These are phyloP conservation scores for Tachysurus vachellii DNA, from an alignment of 2,113 vertebrate species.

Conservation along the genomic window DNA sequence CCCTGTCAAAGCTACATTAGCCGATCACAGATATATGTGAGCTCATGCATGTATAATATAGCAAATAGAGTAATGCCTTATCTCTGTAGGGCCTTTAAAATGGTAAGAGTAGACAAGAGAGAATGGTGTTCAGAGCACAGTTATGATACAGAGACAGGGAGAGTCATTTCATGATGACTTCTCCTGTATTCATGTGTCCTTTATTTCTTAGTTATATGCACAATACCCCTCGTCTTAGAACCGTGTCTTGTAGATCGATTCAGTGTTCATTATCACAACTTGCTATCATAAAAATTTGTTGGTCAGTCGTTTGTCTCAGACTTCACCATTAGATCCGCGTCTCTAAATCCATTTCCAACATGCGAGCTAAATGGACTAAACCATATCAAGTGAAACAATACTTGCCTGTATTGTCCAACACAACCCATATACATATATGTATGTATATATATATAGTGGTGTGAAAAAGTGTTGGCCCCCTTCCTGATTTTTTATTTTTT, in stretches of 20 bases:
- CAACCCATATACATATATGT: neutral
- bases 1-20: neutral
- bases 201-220: neutral
- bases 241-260: neutral
- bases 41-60: neutral
- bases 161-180: neutral
- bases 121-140: neutral
- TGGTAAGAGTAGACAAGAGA: neutral
- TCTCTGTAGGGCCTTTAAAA: neutral
- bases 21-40: neutral
- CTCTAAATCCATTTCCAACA: constrained; percentile 44
- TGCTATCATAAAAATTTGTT: constrained; percentile 24
- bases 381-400: neutral
- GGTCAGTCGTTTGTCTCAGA: constrained; percentile 32
- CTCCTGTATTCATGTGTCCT: neutral
- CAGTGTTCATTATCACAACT: neutral
- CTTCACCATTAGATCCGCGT: constrained; percentile 32
- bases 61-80: neutral
- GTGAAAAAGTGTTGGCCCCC: no score
- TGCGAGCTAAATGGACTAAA: constrained; percentile 38
- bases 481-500: no score
- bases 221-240: neutral
- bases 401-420: neutral
- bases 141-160: neutral
- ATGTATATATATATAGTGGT: no score